phyloP scores from a whole-genome alignment of 2,888 invertebrate species.

The Oscheius sp. region DNA sequence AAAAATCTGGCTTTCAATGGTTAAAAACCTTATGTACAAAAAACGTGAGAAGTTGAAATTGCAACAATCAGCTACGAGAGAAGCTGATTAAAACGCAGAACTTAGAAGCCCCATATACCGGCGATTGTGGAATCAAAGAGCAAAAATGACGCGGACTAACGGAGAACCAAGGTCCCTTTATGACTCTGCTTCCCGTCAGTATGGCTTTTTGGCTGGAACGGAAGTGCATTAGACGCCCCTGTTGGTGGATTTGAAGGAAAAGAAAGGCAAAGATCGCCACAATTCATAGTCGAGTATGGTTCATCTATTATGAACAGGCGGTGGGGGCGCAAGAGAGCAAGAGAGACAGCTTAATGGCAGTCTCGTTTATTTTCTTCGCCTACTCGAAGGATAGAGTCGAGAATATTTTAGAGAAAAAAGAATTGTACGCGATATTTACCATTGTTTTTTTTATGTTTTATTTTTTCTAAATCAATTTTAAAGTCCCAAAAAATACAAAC shows the following conservation, averaged over 20 bases:
- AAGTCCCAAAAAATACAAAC: no score
- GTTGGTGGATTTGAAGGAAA: not conserved
- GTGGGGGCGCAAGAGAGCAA: not conserved
- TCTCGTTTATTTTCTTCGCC: not conserved
- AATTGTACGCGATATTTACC: no score
- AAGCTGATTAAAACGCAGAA: no score
- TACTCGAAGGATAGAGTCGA: not conserved
- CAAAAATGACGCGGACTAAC: not conserved
- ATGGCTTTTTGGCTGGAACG: slow-evolving; percentile 29
- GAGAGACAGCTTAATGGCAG: not conserved
- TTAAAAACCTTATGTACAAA: no score
- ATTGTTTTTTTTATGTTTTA: no score
- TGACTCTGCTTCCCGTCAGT: not conserved
- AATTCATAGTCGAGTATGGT: slow-evolving; percentile 30
- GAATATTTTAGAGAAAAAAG: not conserved
- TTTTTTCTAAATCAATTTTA: no score
- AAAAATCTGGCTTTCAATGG: no score
- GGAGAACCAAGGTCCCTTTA: not conserved
- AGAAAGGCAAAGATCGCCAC: not conserved
- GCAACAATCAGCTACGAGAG: no score
- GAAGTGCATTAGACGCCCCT: slow-evolving; percentile 23
- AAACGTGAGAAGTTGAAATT: no score
- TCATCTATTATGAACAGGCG: slow-evolving; percentile 21
- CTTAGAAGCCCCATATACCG: slow-evolving; percentile 37
- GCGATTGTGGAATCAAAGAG: not conserved